Evolutionary conservation across 2,888 invertebrate genomes (phyloP).

Genomic region (Camptogramma bilineatum): DNA sequence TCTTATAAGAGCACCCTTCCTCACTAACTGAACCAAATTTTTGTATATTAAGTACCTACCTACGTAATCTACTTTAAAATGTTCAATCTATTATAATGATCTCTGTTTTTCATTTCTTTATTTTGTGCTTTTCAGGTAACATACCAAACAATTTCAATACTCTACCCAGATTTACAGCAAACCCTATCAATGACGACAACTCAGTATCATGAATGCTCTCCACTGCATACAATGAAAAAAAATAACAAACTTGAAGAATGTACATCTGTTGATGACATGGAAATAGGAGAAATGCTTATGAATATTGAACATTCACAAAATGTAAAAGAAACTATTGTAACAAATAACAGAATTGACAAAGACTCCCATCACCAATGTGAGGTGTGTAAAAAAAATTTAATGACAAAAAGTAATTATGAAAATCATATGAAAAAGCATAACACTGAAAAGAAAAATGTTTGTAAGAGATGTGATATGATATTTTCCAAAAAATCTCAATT

Average conservation of each 20-base stretch:
- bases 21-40: too few relatives aligned
- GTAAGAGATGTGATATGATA: conserved; percentile 6
- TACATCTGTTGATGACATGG: neutral
- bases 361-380: neutral
- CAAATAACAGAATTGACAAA: conserved; percentile 2
- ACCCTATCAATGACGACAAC: conserved; percentile 5
- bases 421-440: conserved; percentile 15
- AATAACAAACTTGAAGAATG: neutral
- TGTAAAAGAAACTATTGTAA: conserved; percentile 5
- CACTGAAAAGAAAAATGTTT: conserved; percentile 1
- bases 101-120: neutral
- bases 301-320: conserved; percentile 17
- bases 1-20: too few relatives aligned
- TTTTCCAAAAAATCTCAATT: conserved; percentile 9
- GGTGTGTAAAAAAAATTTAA: conserved; percentile 13
- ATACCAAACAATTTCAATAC: neutral
- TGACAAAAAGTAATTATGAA: neutral
- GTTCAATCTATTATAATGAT: too few relatives aligned
- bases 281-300: conserved; percentile 12
- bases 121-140: conserved; percentile 6
- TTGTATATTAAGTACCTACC: too few relatives aligned
- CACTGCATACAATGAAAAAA: neutral
- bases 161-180: neutral
- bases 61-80: too few relatives aligned
- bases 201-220: conserved; percentile 11